A percentile compares a stretch with the other conserved stretches of the same genome.
These are phyloP conservation scores for Dynastes grantii DNA, from an alignment of 2,888 invertebrate genomes.

Conservation along the genomic window DNA sequence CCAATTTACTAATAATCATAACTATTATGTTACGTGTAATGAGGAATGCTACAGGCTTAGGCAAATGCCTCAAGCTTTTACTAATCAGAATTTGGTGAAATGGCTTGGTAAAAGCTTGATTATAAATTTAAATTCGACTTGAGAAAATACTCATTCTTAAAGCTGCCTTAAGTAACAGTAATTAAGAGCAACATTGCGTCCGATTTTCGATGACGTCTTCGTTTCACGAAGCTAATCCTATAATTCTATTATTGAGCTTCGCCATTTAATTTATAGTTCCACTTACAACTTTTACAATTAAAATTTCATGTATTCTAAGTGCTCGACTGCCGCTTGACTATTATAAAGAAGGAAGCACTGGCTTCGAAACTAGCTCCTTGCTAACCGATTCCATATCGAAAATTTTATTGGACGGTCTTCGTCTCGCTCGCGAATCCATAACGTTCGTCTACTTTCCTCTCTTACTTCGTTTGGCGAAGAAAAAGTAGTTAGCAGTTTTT, in stretches of 20 bases:
- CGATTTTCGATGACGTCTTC: too few species aligned
- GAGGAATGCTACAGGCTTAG: too few species aligned
- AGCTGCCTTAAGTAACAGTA: too few species aligned
- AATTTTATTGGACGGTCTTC: conserved; percentile 23
- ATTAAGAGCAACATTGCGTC: too few species aligned
- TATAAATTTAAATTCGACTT: too few species aligned
- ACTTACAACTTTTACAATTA: conserved; percentile 28
- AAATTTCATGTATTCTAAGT: conserved; percentile 18
- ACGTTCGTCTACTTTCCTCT: neutral
- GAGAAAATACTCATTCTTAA: too few species aligned
- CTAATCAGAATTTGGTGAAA: too few species aligned
- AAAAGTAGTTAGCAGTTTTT: conserved; percentile 35
- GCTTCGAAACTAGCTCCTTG: neutral
- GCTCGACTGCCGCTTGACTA: neutral
- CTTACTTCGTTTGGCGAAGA: neutral
- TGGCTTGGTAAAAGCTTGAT: too few species aligned
- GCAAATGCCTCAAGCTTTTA: too few species aligned
- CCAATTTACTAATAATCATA: too few species aligned
- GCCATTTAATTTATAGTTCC: conserved; percentile 18
- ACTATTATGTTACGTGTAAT: too few species aligned
- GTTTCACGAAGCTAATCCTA: neutral
- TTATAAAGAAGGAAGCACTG: conserved; percentile 1
- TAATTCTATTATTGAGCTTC: neutral
- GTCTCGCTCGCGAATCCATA: neutral
- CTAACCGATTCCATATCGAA: conserved; percentile 23